phyloP scores from a whole-genome alignment of 2,888 invertebrate genomes.

The Mylabris sibirica region DNA sequence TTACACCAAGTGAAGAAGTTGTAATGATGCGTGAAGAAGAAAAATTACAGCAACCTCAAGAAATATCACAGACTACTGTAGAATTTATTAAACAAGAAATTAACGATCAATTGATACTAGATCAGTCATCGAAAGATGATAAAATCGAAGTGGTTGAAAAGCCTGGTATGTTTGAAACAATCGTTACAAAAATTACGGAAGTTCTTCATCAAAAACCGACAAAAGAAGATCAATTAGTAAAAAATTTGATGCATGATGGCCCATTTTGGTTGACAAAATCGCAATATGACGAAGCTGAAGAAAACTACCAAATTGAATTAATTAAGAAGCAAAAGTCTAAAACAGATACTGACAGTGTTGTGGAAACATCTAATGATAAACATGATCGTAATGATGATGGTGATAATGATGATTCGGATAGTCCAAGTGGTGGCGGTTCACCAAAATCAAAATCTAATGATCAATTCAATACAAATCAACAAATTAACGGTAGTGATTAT shows the following conservation, averaged over 20 bases:
- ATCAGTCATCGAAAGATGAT: neutral
- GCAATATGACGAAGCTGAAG: constrained; percentile 73
- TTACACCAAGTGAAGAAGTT: constrained; percentile 30
- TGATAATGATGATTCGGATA: constrained; percentile 69
- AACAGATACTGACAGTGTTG: constrained; percentile 35
- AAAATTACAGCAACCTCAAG: constrained; percentile 8
- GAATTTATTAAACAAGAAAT: constrained; percentile 2
- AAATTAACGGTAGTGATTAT: constrained; percentile 49
- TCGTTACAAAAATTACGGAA: constrained; percentile 51
- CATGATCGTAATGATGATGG: constrained; percentile 65
- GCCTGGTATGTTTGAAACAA: constrained; percentile 48
- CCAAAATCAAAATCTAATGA: constrained; percentile 31
- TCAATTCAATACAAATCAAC: constrained; percentile 17
- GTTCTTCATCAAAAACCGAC: constrained; percentile 36
- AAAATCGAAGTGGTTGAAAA: constrained; percentile 34
- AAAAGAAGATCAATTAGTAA: constrained; percentile 40
- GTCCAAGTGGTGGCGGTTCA: constrained; percentile 64
- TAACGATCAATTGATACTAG: constrained; percentile 15
- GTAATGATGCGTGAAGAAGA: constrained; percentile 24
- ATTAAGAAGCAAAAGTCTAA: constrained; percentile 60
- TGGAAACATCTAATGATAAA: constrained; percentile 44
- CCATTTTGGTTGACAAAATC: constrained; percentile 70
- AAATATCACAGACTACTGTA: constrained; percentile 10
- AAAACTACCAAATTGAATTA: constrained; percentile 64
- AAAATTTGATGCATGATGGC: constrained; percentile 60